Evolutionary conservation across 1,140 invertebrate species (phyloP).

Genomic region (Trachelipus rathkii): DNA sequence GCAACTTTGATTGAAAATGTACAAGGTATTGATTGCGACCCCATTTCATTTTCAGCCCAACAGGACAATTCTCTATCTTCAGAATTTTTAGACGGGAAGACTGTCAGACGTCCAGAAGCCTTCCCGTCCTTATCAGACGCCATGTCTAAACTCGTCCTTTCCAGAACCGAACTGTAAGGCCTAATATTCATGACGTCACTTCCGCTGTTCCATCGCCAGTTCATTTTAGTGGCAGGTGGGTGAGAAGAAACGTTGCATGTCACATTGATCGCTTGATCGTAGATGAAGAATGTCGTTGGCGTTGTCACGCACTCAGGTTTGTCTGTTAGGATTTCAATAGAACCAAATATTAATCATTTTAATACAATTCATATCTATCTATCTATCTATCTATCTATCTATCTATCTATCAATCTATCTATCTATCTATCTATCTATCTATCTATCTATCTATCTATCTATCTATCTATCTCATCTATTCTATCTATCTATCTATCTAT

Average conservation of each 20-base stretch:
- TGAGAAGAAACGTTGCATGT: conserved; percentile 25
- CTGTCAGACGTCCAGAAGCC: conserved; percentile 13
- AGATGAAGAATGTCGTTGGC: conserved; percentile 26
- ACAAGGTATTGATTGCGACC: conserved; percentile 20
- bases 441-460: too few species aligned
- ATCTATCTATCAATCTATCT: too few species aligned
- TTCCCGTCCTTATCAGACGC: conserved; percentile 16
- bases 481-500: too few species aligned
- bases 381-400: too few species aligned
- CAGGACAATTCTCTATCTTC: conserved; percentile 25
- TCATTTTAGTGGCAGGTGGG: conserved; percentile 22
- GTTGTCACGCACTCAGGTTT: conserved; percentile 26
- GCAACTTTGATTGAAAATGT: conserved; percentile 25
- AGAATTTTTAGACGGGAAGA: conserved; percentile 25
- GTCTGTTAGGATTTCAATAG: neutral
- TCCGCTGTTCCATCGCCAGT: conserved; percentile 32
- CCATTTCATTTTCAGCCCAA: conserved; percentile 26
- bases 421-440: too few species aligned
- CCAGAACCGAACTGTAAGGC: conserved; percentile 20
- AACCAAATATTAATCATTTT: too few species aligned
- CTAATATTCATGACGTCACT: conserved; percentile 28
- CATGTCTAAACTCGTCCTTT: conserved; percentile 8
- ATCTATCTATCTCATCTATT: too few species aligned
- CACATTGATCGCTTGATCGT: conserved; percentile 29
- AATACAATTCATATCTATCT: too few species aligned